These are phyloP conservation scores for Gymnopithys bicolor DNA, from an alignment of 2,797 vertebrate genomes.

Conservation along the genomic window DNA sequence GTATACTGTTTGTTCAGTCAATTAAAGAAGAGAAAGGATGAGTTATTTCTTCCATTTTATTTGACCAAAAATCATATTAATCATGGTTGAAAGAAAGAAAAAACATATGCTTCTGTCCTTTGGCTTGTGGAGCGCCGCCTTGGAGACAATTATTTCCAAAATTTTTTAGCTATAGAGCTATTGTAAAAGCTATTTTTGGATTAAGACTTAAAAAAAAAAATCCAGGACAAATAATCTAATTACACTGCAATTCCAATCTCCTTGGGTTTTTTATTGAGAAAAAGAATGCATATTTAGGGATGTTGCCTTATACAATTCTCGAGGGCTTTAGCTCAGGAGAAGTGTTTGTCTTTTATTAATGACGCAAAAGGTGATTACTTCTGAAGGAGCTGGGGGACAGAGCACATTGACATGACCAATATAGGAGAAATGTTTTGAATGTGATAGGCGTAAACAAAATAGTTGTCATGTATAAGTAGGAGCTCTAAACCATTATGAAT, in stretches of 20 bases:
- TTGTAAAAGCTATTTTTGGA: background rate
- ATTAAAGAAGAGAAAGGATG: background rate
- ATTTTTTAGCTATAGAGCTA: background rate
- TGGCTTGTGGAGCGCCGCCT: background rate
- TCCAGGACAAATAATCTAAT: background rate
- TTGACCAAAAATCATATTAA: background rate
- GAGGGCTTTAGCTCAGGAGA: background rate
- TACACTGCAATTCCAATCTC: background rate
- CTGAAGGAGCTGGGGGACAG: background rate
- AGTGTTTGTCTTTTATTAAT: background rate
- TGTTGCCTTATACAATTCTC: background rate
- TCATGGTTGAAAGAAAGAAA: background rate
- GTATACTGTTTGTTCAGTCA: conserved; percentile 45
- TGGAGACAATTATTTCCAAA: background rate
- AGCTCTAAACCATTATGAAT: background rate
- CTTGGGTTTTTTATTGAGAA: background rate
- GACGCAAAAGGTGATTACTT: background rate
- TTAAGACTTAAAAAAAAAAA: background rate
- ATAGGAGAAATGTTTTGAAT: background rate
- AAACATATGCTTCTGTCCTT: background rate
- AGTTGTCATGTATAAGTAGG: background rate
- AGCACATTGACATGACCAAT: background rate
- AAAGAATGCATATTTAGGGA: background rate
- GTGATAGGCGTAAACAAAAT: background rate
- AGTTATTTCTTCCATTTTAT: background rate